phyloP scores from a whole-genome alignment of 1,140 invertebrate genomes.

The Scaptomyza hsui region DNA sequence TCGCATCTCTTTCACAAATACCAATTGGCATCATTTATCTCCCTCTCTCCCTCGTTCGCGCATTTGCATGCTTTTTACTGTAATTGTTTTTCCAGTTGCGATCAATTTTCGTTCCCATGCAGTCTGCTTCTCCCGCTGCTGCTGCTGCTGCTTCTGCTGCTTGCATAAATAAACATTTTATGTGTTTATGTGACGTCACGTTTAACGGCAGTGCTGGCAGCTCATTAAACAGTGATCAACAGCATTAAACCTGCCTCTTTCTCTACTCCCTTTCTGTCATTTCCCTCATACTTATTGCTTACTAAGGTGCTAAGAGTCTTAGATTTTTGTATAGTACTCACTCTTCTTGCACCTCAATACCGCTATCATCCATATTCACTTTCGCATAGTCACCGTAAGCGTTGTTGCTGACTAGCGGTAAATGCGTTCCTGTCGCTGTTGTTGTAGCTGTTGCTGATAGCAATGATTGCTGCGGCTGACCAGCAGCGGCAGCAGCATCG shows the following conservation, averaged over 20 bases:
- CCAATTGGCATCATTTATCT: neutral
- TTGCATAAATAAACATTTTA: neutral
- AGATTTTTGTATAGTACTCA: constrained; percentile 82
- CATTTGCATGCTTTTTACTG: neutral
- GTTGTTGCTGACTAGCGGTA: constrained; percentile 45
- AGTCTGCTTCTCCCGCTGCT: neutral
- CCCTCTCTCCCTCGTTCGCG: neutral
- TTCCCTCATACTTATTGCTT: constrained; percentile 6
- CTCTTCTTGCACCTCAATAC: constrained; percentile 85
- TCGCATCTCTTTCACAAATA: neutral
- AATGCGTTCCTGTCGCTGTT: constrained; percentile 39
- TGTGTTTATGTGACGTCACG: neutral
- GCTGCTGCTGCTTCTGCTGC: neutral
- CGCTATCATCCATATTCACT: constrained; percentile 78
- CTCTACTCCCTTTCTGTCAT: neutral
- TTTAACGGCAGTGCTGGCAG: neutral
- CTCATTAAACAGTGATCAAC: neutral
- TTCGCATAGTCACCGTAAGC: constrained; percentile 60
- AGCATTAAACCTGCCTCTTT: too few relatives aligned
- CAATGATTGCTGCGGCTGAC: constrained; percentile 47
- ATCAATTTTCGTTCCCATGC: neutral
- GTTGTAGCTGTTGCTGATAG: constrained; percentile 20
- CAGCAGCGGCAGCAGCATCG: constrained; percentile 74
- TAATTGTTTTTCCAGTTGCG: neutral
- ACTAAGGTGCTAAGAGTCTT: neutral